Evolutionary conservation across 2,797 vertebrate species (phyloP).

Genomic region (Siniperca scherzeri): DNA sequence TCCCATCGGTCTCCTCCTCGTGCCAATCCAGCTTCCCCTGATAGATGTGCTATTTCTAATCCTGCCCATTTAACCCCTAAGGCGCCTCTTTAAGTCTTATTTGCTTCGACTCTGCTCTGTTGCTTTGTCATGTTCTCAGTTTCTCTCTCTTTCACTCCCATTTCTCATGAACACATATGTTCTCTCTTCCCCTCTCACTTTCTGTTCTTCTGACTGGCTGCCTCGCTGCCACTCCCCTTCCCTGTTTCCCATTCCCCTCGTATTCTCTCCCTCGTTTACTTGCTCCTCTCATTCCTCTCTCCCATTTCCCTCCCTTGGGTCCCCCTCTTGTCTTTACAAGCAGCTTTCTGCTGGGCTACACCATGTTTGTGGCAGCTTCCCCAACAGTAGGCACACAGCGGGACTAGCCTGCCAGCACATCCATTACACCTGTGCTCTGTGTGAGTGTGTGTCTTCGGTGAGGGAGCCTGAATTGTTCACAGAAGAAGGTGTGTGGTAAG

Average conservation of each 20-base stretch:
- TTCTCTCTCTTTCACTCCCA: not conserved
- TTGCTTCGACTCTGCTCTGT: constrained; percentile 21
- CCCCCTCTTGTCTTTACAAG: constrained; percentile 32
- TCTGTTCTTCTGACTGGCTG: not conserved
- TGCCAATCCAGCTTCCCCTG: constrained; percentile 43
- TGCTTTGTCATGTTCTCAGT: constrained; percentile 43
- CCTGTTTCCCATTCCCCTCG: constrained; percentile 3
- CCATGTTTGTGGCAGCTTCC: constrained; percentile 34
- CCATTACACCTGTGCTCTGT: constrained; percentile 56
- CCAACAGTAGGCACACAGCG: constrained; percentile 47
- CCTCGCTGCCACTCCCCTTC: not conserved
- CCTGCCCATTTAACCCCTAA: constrained; percentile 25
- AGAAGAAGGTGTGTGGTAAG: constrained; percentile 26
- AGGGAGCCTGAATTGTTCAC: constrained; percentile 15
- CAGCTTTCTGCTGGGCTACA: constrained; percentile 49
- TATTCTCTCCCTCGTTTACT: constrained; percentile 12
- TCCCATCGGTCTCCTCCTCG: constrained; percentile 49
- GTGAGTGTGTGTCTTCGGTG: constrained; percentile 26
- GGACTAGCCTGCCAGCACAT: constrained; percentile 46
- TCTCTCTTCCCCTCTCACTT: not conserved
- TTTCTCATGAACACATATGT: constrained; percentile 16
- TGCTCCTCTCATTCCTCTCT: not conserved
- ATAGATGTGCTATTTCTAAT: constrained; percentile 39
- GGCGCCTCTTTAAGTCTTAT: constrained; percentile 39
- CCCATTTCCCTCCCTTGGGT: not conserved